A percentile compares a stretch with the other conserved stretches of the same genome.
phyloP scores from a whole-genome alignment of 1,140 invertebrate genomes.

The Globodera rostochiensis region DNA sequence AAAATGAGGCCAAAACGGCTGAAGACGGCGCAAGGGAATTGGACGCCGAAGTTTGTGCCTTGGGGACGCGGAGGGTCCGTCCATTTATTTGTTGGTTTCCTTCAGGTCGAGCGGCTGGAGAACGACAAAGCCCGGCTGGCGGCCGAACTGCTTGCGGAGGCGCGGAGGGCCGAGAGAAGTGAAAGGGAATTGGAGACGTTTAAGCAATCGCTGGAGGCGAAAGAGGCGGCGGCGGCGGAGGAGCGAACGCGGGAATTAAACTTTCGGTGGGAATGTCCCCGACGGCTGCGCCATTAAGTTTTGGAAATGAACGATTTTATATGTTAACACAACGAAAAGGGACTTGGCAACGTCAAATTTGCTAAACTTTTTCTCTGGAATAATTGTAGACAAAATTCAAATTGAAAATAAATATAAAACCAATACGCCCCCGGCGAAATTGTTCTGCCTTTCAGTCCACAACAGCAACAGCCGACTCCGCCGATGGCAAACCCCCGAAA shows the following conservation, averaged over 20 bases:
- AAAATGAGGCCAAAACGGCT: not conserved
- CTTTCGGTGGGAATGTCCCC: too few species aligned
- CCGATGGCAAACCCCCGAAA: slow-evolving; percentile 19
- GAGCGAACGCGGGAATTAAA: not conserved
- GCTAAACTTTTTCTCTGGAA: too few species aligned
- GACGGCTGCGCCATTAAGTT: too few species aligned
- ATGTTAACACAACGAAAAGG: too few species aligned
- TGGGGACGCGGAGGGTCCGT: not conserved
- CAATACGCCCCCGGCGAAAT: not conserved
- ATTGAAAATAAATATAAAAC: too few species aligned
- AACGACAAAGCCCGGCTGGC: slow-evolving; percentile 14
- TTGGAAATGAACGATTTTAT: too few species aligned
- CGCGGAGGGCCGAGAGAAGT: not conserved
- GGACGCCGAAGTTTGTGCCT: not conserved
- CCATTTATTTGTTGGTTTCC: not conserved
- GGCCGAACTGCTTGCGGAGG: slow-evolving; percentile 5
- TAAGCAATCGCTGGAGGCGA: not conserved
- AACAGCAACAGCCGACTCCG: not conserved
- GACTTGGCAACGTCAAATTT: too few species aligned
- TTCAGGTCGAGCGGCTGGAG: slow-evolving; percentile 11
- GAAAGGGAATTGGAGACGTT: slow-evolving; percentile 7
- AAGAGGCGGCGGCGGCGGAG: not conserved
- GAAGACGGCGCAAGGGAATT: not conserved
- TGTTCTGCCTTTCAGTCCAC: not conserved
- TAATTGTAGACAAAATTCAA: too few species aligned